Base-by-base conservation (phyloP, 92 coral and sea anemone genomes). In the Phenganax subtilis region DNA sequence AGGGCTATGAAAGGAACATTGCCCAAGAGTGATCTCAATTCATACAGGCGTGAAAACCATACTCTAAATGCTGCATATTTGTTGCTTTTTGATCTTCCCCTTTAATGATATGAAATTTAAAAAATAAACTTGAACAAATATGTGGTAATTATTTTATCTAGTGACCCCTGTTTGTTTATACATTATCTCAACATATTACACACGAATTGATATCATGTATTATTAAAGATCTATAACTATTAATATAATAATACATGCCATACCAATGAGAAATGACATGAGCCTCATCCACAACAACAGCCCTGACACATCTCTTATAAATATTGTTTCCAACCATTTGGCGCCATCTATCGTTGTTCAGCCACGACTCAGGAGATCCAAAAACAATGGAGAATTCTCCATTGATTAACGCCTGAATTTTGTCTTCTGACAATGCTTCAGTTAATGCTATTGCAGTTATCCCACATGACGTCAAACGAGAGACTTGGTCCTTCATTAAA, bases 61-160 rank as follows among this genome's bases (percentile, higher is more conserved):
- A 54, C 87, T 69, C 87, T 56, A 54, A 84, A 84, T 52, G 84
- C 87, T 77, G 87, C 82, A 68, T 54, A 70, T 10, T 84, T 77
- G 83, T 77, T 76, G 78, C 12, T 84, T 30, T 84, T 77, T 27
- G 87, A 84, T 57, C 55, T 47, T 52, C 87, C 78, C 87, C 87
- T 84, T 16, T 56, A 84, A 75, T 63, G 20, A 74, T 83, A 61
- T 17, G 25, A 61, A 7, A 15, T 61, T 15, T 14, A 6, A 12
- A 17, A 6, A 14, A 7, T 9, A 61, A 61, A 17, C 5, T 61
- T 1, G 28, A 12, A 0, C 6, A 17, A 61, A 37, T 37, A 37
- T 37, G 47, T 37, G 47, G 47, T 37, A 37, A 37, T 37, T 37
- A 37, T 37, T 37, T 37, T 1, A 37, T 5, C 47, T 37, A 37